Conservation (phyloP, 2,797 vertebrate genomes). For the Sebastes kiyomatsui region DNA sequence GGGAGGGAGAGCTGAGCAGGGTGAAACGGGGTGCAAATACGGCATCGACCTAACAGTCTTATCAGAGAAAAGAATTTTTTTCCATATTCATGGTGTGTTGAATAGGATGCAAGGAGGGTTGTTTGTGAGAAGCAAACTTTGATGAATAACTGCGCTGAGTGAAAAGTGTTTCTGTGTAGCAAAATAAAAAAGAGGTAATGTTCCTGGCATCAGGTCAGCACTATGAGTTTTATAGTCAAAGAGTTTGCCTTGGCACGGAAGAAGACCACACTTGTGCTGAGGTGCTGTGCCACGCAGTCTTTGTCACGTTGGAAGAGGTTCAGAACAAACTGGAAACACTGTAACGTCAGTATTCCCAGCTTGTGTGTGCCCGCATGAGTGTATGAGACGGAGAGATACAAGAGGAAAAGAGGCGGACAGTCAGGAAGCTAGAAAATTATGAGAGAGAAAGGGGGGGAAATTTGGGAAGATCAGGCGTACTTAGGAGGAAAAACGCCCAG, state of each 20-base stretch:
- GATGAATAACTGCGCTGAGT: constrained; percentile 69
- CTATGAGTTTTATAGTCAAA: constrained; percentile 80
- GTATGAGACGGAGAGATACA: constrained; percentile 41
- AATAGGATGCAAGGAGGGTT: constrained; percentile 17
- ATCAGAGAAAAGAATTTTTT: constrained; percentile 11
- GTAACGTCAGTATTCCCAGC: constrained; percentile 78
- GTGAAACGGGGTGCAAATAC: constrained; percentile 56
- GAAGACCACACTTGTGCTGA: constrained; percentile 81
- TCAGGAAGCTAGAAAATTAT: constrained; percentile 27
- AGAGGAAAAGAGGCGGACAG: constrained; percentile 23
- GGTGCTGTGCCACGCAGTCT: constrained; percentile 80
- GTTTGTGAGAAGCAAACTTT: constrained; percentile 58
- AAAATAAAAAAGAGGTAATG: constrained; percentile 82
- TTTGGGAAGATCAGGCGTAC: constrained; percentile 17
- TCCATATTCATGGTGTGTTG: neutral
- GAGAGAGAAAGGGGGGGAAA: constrained; percentile 26
- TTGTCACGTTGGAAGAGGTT: constrained; percentile 81
- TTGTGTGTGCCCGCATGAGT: constrained; percentile 36
- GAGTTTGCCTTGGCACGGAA: constrained; percentile 80
- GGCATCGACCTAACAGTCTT: constrained; percentile 47
- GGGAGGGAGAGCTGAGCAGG: constrained; percentile 55
- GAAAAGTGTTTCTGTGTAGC: constrained; percentile 69
- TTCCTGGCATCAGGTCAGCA: constrained; percentile 78
- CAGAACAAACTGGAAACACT: constrained; percentile 85
- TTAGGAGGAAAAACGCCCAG: constrained; percentile 26